Evolutionary conservation across 2,113 vertebrate genomes (phyloP), one percentile per base, ranked within the genome.

Genomic region (Heliornis fulica): DNA sequence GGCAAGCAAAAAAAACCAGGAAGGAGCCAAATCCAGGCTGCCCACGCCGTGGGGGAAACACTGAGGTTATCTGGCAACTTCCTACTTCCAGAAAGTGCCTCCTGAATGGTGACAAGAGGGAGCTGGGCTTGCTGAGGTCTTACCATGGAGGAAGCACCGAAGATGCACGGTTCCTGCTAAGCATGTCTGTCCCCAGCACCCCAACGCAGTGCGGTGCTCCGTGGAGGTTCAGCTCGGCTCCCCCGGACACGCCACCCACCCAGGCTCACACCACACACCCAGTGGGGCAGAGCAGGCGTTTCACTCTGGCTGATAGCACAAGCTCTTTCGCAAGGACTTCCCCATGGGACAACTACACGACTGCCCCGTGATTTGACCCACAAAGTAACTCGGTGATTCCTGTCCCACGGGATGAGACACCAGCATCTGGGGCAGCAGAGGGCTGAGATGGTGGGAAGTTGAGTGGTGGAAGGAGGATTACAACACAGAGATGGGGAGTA

Each of bases 181-280:
- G 32, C 1, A 0, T 5, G 65, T 25, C 45, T 3, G 3, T 28
- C 34, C 57, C 43, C 9, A 11, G 59, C 68, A n/a, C 4, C 1
- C 21, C 46, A 40, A 56, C 1, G 2, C 15, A 0, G 7, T 20
- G 32, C 57, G 41, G 64, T 4, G 34, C 78, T 51, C 6, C 7
- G 41, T 46, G 36, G 60, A 51, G 50, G 25, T 19, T 65, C 50
- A 43, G 23, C 43, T 54, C 72, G 41, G 45, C 45, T 17, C 41
- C 70, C 40, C 59, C 5, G 0, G 46, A 41, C 10, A 41, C 70
- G 22, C 4, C 70, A 22, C 11, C 22, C 38, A 19, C 21, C 57
- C 69, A 45, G 48, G 53, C n/a, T 46, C 76, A 78, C 4, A 2
- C 7, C 1, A 1, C 18, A 69, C 75, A 15, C 26, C 2, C 2